Evolutionary conservation across 2,888 invertebrate genomes (phyloP).

Genomic region (Galerucella pusilla): DNA sequence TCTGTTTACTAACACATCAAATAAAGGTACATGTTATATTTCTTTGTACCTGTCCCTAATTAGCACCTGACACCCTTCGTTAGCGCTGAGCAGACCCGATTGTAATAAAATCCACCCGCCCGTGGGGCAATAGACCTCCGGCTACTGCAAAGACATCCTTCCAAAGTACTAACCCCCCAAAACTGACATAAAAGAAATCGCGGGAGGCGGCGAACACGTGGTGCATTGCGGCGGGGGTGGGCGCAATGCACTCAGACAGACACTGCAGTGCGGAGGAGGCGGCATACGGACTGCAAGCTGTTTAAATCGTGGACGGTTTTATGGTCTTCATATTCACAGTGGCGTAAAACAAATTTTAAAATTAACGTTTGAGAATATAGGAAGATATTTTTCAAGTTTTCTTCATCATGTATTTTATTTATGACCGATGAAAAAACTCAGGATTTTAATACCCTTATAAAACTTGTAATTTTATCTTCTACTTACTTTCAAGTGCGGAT

Average conservation of each 20-base stretch:
- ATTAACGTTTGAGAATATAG: no score
- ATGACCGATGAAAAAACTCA: no score
- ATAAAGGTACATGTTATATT: not conserved
- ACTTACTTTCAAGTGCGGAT: no score
- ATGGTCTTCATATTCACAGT: slow-evolving; percentile 36
- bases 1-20: not conserved
- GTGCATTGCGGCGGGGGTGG: slow-evolving; percentile 66
- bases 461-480: no score
- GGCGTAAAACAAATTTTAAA: not conserved
- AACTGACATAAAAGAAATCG: slow-evolving; percentile 26
- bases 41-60: slow-evolving; percentile 24
- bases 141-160: slow-evolving; percentile 9
- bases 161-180: slow-evolving; percentile 4
- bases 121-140: not conserved
- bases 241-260: slow-evolving; percentile 60
- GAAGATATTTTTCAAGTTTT: no score
- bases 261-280: slow-evolving; percentile 50
- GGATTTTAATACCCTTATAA: no score
- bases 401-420: no score
- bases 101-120: not conserved
- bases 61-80: slow-evolving; percentile 29
- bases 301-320: slow-evolving; percentile 48
- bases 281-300: slow-evolving; percentile 51
- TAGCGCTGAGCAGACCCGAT: not conserved
- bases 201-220: slow-evolving; percentile 48